Base-by-base conservation (phyloP, 2,113 vertebrate genomes). In the Steatornis caripensis region DNA sequence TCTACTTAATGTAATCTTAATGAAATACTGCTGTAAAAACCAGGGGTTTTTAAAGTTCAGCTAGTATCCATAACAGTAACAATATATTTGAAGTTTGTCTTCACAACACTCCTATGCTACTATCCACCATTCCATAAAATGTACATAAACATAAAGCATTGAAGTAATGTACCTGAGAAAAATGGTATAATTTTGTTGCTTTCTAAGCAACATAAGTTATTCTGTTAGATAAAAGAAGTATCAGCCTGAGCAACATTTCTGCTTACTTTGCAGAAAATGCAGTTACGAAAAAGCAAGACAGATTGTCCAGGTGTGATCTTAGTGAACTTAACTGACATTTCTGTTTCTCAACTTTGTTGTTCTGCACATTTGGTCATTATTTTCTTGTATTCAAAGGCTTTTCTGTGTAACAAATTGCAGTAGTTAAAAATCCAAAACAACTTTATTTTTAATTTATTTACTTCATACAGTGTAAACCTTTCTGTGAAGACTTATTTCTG, bases 341-440 rank as follows among this genome's bases (percentile, higher is more conserved):
- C 9, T 15, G 6, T 49, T 76, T 66, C 41, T 85, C n/a, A 49
- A 0, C 12, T 86, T 53, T 49, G 27, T 34, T 49, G 5, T 39
- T 68, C 27, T 45, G 32, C 2, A 24, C 11, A 30, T 3, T 7
- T 45, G 16, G 6, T 48, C 0, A 6, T 43, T 64, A 54, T 46
- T 70, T 48, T 45, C 8, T 77, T 65, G 69, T 74, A 24, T 78
- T 68, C 3, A 5, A 87, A 14, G 2, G 21, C 3, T 68, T 79
- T 53, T 75, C 57, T 79, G 11, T 39, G 12, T 32, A 45, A 71
- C 12, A 68, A 66, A 48, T 5, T 49, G 4, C 12, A 64, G 15
- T 36, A 66, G 10, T 26, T 53, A 34, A 83, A 82, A 87, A 66
- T 29, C 1, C 27, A 26, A 70, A 65, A 8, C 6, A 58, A 53